Base-by-base conservation (phyloP, 2,888 invertebrate species). In the Synanthedon myopaeformis region DNA sequence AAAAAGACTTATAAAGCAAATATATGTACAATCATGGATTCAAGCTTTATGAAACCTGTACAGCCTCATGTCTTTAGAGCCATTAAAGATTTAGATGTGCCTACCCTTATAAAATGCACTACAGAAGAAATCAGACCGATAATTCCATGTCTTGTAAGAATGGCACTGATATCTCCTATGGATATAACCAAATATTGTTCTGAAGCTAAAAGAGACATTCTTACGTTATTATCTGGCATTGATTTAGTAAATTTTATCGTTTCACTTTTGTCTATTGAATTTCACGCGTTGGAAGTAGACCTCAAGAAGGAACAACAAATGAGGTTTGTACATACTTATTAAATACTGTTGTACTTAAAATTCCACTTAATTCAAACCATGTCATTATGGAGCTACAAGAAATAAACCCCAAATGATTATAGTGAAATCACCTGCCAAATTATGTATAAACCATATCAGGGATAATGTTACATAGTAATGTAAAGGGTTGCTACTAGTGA, bases 221-320 rank as follows among this genome's bases (percentile, higher is more conserved):
- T 98, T 2, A 94, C 95, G n/a, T 90, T 97, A 51, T 88, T 98
- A 0, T 95, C 96, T 1, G 96, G 96, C 5, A 95, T 97, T 63
- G 97, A 98, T 76, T 90, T 95, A 53, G 98, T 98, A 0, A 98
- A 98, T 78, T 95, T 96, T 54, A 95, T 98, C 61, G 97, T 98
- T 1, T 95, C 96, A 0, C 89, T 98, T 13, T 88, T 98, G 4
- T 97, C 97, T 8, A 96, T 98, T 53, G 97, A 98, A 81, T 98
- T 98, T 74, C 96, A 97, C 72, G 92, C 94, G 28, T 83, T 98
- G 49, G 98, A 98, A 86, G 92, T 93, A 14, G 98, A 98, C 71
- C 92, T 97, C 0, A 94, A 95, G 66, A 97, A 96, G 74, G 98
- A 98, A 76, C 94, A 96, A 69, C 94, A 94, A 76, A 89, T 96